Evolutionary conservation across 53 echinoderm and acorn worm species (phyloP).

Genomic region (Apostichopus leukothele): DNA sequence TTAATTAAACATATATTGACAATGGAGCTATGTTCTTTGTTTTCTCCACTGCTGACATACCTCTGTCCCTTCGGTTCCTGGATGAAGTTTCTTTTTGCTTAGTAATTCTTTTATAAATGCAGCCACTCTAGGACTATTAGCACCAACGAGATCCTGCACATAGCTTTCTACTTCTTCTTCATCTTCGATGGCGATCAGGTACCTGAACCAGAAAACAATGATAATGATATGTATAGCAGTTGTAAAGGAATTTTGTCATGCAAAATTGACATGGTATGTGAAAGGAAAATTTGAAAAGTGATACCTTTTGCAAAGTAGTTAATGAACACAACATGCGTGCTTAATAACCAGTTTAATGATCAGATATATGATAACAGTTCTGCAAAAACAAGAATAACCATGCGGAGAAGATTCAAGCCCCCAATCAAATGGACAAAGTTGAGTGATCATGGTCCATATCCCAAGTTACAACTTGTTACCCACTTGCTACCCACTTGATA

Average conservation of each 20-base stretch:
- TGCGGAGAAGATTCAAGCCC: too few species aligned
- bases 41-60: background rate
- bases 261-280: too few species aligned
- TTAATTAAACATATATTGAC: too few species aligned
- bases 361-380: too few species aligned
- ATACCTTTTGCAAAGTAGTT: too few species aligned
- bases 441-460: background rate
- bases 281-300: background rate
- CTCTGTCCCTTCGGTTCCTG: background rate
- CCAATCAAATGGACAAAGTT: background rate
- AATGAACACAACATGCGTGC: too few species aligned
- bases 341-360: too few species aligned
- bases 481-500: background rate
- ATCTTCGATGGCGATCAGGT: conserved; percentile 40
- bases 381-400: too few species aligned
- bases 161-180: conserved; percentile 16
- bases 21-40: background rate
- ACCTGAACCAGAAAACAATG: conserved; percentile 16
- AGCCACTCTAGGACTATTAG: too few species aligned
- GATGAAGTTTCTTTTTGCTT: background rate
- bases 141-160: conserved; percentile 23
- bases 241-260: too few species aligned
- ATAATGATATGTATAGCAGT: too few species aligned
- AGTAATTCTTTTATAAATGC: background rate
- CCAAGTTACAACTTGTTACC: background rate